A percentile compares a stretch with the other conserved stretches of the same genome.
These are phyloP conservation scores for Anoncus sp. DNA, from an alignment of 2,888 invertebrate genomes.

Conservation along the genomic window DNA sequence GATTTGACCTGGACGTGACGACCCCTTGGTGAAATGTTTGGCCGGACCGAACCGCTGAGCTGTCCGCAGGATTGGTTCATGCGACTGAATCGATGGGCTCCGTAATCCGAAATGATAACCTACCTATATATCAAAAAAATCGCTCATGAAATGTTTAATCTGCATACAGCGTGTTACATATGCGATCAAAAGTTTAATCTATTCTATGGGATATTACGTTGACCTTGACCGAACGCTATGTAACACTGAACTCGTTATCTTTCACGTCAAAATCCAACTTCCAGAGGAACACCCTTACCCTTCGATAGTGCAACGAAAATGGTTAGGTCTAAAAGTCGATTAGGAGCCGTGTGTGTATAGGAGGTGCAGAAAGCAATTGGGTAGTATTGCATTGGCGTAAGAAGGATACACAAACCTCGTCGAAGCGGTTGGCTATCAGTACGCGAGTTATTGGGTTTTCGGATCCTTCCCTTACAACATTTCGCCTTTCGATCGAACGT, in stretches of 20 bases:
- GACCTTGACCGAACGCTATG: slow-evolving; percentile 28
- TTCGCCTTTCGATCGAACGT: slow-evolving; percentile 47
- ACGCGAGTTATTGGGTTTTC: slow-evolving; percentile 65
- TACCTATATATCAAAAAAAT: slow-evolving; percentile 11
- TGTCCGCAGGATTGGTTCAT: slow-evolving; percentile 63
- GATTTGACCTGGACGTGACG: slow-evolving; percentile 74
- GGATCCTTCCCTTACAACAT: slow-evolving; percentile 52
- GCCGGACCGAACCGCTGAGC: slow-evolving; percentile 71
- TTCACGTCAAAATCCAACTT: slow-evolving; percentile 38
- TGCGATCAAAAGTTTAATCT: background rate
- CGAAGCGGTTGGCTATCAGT: slow-evolving; percentile 18
- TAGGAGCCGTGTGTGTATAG: slow-evolving; percentile 17
- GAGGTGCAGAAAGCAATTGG: slow-evolving; percentile 18
- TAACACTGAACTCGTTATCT: slow-evolving; percentile 56
- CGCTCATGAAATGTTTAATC: background rate
- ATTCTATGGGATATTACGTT: background rate
- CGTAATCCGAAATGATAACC: slow-evolving; percentile 12
- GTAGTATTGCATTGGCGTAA: slow-evolving; percentile 23
- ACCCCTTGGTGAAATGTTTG: slow-evolving; percentile 76
- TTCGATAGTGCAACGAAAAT: background rate
- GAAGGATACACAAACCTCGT: slow-evolving; percentile 50
- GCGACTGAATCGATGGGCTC: slow-evolving; percentile 24
- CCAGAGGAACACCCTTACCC: background rate
- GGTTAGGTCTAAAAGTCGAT: slow-evolving; percentile 49
- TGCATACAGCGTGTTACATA: background rate